Evolutionary conservation across 2,797 vertebrate species (phyloP), one percentile per base, ranked within the genome.

Genomic region (Lepus oiostolus): DNA sequence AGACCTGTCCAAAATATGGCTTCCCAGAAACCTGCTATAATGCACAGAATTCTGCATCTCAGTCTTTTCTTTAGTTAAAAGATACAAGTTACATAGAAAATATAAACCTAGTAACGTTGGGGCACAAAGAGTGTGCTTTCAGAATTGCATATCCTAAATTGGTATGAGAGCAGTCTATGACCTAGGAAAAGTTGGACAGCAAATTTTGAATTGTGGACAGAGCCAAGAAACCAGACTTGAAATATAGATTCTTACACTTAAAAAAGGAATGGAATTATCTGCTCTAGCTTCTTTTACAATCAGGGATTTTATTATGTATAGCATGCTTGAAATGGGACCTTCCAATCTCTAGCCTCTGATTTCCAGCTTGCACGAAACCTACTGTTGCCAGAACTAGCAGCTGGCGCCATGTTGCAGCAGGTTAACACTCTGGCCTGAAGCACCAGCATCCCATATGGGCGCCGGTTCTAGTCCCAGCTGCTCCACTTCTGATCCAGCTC

Each of bases 61-160:
- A 54, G 14, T 88, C 19, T 83, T 87, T 79, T 21, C 67, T 87
- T 87, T 30, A 81, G 19, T 76, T 30, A 86, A 89, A 32, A 71
- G 4, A 67, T 32, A 60, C 4, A 90, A 58, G 7, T 94, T 85
- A 60, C 26, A 11, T 72, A 50, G 5, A 86, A 96, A 96, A 86
- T 72, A 4, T 86, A 91, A 80, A 75, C 12, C 28, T 91, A 67
- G 47, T 58, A 67, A 62, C 7, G 6, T 42, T 84, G 63, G 30
- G 26, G 30, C 79, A 26, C 6, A 77, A 24, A 77, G 35, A 2
- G 2, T 47, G 84, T 24, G 1, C 8, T 91, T 89, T 95, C 30
- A 93, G 28, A 88, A 85, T 71, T 35, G 62, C 47, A 67, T 10
- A 72, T 54, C 32, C 28, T 72, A 90, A 91, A 81, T 22, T 67